Base-by-base conservation (phyloP, 2,113 vertebrate species). In the Chlamydotis undulata region DNA sequence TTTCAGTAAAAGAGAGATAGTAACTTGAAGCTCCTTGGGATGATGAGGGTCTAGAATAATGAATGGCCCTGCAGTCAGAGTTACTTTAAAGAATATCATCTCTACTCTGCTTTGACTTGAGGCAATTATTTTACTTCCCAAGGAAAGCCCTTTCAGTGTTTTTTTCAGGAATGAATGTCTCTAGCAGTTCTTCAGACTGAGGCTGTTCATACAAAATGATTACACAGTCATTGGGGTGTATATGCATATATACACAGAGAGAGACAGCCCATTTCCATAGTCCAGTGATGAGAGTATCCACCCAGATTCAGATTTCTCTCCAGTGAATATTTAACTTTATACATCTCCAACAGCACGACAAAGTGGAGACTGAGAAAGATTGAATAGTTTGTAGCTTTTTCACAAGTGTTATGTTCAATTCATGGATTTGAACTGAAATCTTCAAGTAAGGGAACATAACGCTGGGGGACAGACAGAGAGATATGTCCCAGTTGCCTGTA, bases 171-270 rank as follows among this genome's bases (percentile, higher is more conserved):
- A 77, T 25, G 11, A 69, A 57, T 29, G 9, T 65, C 76, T 92
- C 39, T 47, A 74, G 22, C 22, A 88, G 55, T 83, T 64, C 59
- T 67, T 81, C n/a, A 83, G 23, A 67, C 17, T 49, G 47, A 88
- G 23, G 22, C 35, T 70, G 23, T 39, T 64, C 26, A 71, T n/a
- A 52, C 13, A 59, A 76, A 92, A 61, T 53, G 43, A 63, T 74
- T 67, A 50, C 19, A 61, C 2, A 63, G 31, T 61, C n/a, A 53
- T 5, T 68, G n/a, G 24, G 10, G 18, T 31, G 7, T 19, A 19
- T n/a, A 41, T 12, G 22, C 24, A 29, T 2, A 33, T 13, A 25
- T 14, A 41, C 14, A 11, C 3, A 68, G 7, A 80, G 17, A 0
- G 0, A 26, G 41, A 43, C 41, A 43, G 11, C 2, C 13, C 61